phyloP scores from a whole-genome alignment of 2,797 vertebrate species.

The Morelia viridis region DNA sequence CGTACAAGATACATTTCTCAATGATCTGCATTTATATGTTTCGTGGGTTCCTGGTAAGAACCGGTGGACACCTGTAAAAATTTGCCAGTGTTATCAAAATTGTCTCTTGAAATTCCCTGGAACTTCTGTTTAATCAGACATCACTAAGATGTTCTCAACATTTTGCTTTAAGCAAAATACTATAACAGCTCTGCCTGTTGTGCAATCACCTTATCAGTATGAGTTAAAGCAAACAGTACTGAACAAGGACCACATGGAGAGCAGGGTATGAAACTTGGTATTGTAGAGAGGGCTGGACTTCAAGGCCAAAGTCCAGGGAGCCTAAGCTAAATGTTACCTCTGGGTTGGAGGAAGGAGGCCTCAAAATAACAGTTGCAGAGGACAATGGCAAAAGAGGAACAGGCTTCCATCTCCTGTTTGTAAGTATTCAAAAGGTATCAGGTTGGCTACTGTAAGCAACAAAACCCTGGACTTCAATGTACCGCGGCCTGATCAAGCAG shows the following conservation, averaged over 20 bases:
- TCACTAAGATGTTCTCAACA: not conserved
- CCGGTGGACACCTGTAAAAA: not conserved
- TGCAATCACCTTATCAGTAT: not conserved
- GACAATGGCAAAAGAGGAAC: not conserved
- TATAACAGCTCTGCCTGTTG: not conserved
- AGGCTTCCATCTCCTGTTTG: not conserved
- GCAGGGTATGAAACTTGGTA: not conserved
- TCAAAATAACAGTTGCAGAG: not conserved
- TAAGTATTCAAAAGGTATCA: not conserved
- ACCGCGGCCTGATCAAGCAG: not conserved
- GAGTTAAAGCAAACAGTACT: not conserved
- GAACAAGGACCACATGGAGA: not conserved
- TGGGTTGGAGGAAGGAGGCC: not conserved
- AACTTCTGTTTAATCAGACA: not conserved
- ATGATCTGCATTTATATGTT: not conserved
- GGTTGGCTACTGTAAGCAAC: not conserved
- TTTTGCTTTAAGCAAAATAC: not conserved
- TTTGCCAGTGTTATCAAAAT: not conserved
- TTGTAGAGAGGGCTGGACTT: not conserved
- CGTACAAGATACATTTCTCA: not conserved
- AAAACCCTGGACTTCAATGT: not conserved
- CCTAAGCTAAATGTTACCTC: not conserved
- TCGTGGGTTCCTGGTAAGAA: not conserved
- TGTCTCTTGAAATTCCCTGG: not conserved
- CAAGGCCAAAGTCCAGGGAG: not conserved